Conservation (phyloP, 2,797 vertebrate species). For the Anguilla marmorata region DNA sequence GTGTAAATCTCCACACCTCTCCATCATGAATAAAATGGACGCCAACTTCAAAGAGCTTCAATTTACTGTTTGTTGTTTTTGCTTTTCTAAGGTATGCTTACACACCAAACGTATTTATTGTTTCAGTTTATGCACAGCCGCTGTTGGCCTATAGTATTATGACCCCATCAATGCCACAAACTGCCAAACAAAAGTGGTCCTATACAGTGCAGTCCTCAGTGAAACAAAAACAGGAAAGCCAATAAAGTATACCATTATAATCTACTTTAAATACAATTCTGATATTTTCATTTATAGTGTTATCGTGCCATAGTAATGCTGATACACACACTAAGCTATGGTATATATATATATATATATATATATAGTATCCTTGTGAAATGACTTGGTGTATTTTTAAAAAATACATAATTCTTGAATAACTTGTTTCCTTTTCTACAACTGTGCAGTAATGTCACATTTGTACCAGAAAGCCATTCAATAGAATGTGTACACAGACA, state of each 20-base stretch:
- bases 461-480: background rate
- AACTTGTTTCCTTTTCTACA: background rate
- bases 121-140: background rate
- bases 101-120: background rate
- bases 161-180: background rate
- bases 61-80: background rate
- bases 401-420: background rate
- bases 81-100: background rate
- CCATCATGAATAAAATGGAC: background rate
- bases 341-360: too few species aligned
- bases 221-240: background rate
- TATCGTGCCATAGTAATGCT: background rate
- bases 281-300: background rate
- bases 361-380: background rate
- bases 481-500: background rate
- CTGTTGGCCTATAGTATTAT: background rate
- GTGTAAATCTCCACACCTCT: background rate
- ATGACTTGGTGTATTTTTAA: background rate
- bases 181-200: background rate
- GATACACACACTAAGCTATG: background rate
- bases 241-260: background rate
- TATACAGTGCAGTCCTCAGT: background rate
- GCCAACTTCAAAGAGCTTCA: slow-evolving; percentile 2
- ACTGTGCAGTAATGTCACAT: background rate
- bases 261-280: background rate